Evolutionary conservation across 2,797 vertebrate species (phyloP).

Genomic region (Trachops cirrhosus): DNA sequence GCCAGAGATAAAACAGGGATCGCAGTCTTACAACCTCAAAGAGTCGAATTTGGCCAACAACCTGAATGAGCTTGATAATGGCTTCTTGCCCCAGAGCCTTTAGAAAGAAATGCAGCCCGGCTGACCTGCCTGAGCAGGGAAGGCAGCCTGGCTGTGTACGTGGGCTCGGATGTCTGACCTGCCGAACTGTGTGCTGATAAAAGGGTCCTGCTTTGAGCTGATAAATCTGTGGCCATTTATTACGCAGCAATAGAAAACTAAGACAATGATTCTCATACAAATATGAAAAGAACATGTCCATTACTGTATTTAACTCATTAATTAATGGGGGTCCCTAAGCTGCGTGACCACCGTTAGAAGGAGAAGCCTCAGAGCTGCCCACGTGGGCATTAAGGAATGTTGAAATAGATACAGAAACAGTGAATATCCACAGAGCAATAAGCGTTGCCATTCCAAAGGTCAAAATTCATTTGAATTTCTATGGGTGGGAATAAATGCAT

Average conservation of each 20-base stretch:
- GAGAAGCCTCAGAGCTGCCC: background rate
- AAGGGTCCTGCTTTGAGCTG: background rate
- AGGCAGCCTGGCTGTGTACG: background rate
- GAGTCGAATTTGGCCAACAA: background rate
- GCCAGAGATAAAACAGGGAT: background rate
- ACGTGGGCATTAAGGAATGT: background rate
- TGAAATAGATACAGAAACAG: background rate
- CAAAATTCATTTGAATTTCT: background rate
- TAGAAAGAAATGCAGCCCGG: background rate
- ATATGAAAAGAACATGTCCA: background rate
- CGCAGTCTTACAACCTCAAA: background rate
- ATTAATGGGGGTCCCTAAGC: background rate
- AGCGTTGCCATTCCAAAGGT: background rate
- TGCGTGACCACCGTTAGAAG: background rate
- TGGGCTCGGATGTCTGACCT: background rate
- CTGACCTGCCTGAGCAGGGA: background rate
- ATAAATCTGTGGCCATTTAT: background rate
- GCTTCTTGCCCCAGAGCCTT: background rate
- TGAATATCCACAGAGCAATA: background rate
- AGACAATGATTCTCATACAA: background rate
- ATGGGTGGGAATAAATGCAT: background rate
- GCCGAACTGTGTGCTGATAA: background rate
- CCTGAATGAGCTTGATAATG: background rate
- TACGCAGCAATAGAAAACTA: background rate
- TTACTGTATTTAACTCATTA: background rate